Base-by-base conservation (phyloP, 2,113 vertebrate species). In the Siphamia tubifer region DNA sequence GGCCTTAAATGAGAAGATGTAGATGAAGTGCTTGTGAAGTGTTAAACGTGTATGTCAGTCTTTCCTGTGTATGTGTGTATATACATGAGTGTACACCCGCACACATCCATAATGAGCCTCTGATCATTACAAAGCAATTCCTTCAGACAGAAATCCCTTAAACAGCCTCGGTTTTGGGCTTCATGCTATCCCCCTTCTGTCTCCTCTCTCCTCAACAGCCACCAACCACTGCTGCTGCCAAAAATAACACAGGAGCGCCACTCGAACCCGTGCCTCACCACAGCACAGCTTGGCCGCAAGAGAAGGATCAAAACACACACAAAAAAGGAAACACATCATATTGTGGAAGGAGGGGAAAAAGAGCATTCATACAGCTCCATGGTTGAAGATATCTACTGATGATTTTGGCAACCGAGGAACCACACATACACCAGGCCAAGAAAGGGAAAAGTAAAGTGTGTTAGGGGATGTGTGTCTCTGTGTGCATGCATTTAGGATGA, bases 201-300 rank as follows among this genome's bases (percentile, higher is more conserved):
- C 88, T 90, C 83, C 87, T 89, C 83, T 82, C 90, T 88, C 90
- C 87, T 78, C 88, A 80, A 83, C 84, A 93, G 92, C 91, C 92
- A 93, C 92, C 92, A 93, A 93, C 92, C 92, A 76, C 88, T 68
- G 74, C 88, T 81, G 76, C 90, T 87, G 92, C 92, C 92, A 94
- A 90, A 93, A 94, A 94, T 94, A 94, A 94, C 92, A 93, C 91
- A 81, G 90, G 88, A 93, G 92, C 92, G 91, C 92, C 92, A 94
- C 90, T 92, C 82, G 81, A 93, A 89, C 88, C 91, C 85, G 88
- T 78, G 87, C 87, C 87, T 89, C 83, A 86, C 92, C 90, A 68
- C 91, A 91, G 88, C 71, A 47, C 86, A 80, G 86, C 84, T 60
- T 39, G 53, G 85, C 90, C 89, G 72, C 92, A 91, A 89, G 88